A percentile compares a stretch with the other conserved stretches of the same genome.
phyloP scores from a whole-genome alignment of 2,113 vertebrate species.

The Hippocampus abdominalis region DNA sequence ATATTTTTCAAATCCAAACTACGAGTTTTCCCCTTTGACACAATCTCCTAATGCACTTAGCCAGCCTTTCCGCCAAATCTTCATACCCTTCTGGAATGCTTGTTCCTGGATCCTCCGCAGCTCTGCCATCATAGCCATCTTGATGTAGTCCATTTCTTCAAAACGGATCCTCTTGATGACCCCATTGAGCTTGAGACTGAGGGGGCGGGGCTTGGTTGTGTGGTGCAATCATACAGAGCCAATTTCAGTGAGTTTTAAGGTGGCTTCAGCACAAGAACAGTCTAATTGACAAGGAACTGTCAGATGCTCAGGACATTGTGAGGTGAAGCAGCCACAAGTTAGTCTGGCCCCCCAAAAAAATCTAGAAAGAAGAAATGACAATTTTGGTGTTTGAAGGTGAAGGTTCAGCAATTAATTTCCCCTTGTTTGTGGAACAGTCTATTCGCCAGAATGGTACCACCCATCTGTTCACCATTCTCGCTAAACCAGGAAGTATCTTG shows the following conservation, averaged over 20 bases:
- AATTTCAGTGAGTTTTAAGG: background rate
- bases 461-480: background rate
- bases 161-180: background rate
- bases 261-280: background rate
- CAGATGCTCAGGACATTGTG: background rate
- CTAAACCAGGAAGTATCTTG: background rate
- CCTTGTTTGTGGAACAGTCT: background rate
- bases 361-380: background rate
- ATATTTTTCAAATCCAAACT: background rate
- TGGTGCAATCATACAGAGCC: background rate
- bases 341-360: background rate
- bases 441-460: background rate
- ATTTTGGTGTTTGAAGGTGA: background rate
- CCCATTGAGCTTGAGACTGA: background rate
- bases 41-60: background rate
- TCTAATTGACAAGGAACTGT: background rate
- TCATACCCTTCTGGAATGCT: background rate
- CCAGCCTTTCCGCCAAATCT: background rate
- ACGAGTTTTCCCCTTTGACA: background rate
- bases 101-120: background rate
- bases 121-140: background rate
- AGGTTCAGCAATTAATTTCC: background rate
- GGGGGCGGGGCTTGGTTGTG: too few species aligned
- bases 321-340: background rate
- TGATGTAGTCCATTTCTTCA: background rate